Evolutionary conservation across 2,888 invertebrate species (phyloP).

Genomic region (Drosophila falleni): DNA sequence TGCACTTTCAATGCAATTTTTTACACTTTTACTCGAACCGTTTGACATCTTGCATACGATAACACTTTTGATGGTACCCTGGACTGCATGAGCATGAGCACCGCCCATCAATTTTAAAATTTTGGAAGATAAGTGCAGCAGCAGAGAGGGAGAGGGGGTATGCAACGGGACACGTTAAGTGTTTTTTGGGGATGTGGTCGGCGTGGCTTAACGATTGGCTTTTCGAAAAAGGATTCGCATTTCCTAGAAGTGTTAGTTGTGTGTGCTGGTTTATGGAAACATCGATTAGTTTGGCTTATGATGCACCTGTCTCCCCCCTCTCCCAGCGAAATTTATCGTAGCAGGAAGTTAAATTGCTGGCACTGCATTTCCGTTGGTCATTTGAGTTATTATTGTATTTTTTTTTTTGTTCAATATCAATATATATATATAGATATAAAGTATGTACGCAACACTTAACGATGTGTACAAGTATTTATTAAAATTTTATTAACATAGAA

Average conservation of each 20-base stretch:
- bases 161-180: constrained; percentile 22
- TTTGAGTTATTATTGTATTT: constrained; percentile 31
- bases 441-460: not conserved
- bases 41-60: constrained; percentile 54
- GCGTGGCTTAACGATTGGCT: constrained; percentile 20
- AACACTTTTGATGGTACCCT: constrained; percentile 45
- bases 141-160: not conserved
- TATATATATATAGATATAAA: no score
- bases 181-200: constrained; percentile 27
- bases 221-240: constrained; percentile 17
- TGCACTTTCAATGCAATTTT: constrained; percentile 62
- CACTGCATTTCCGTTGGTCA: constrained; percentile 55
- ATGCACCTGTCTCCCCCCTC: not conserved
- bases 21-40: constrained; percentile 35
- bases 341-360: constrained; percentile 52
- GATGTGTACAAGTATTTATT: not conserved
- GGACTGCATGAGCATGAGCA: constrained; percentile 17
- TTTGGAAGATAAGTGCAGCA: not conserved
- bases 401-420: not conserved
- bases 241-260: constrained; percentile 27
- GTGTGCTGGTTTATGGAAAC: constrained; percentile 6
- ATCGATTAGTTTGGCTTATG: constrained; percentile 19
- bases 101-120: constrained; percentile 56
- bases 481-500: constrained; percentile 23
- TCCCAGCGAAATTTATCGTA: constrained; percentile 37